phyloP scores from a whole-genome alignment of 2,888 invertebrate species.

The Pseudoips prasinana region DNA sequence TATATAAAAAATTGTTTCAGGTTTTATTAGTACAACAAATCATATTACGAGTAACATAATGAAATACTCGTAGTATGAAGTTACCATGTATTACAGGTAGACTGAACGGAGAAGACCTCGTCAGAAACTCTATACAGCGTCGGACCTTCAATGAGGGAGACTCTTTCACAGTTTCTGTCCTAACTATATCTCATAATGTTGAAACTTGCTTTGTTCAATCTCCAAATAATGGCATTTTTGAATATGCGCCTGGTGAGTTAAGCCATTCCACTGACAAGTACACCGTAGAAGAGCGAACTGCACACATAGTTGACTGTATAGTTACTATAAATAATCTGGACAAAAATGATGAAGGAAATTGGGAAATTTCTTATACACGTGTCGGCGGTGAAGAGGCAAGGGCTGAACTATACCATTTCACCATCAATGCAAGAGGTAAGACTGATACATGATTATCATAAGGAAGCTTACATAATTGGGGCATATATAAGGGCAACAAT shows the following conservation, averaged over 20 bases:
- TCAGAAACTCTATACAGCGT: too few species aligned
- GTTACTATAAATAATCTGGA: constrained; percentile 6
- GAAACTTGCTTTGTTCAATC: constrained; percentile 6
- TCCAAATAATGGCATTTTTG: constrained; percentile 1
- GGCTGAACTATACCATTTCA: background rate
- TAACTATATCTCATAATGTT: background rate
- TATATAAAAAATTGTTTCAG: too few species aligned
- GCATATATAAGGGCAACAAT: too few species aligned
- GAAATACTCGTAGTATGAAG: too few species aligned
- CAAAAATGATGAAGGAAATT: constrained; percentile 12
- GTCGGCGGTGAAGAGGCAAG: background rate
- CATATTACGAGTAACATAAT: too few species aligned
- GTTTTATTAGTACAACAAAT: too few species aligned
- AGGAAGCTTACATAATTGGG: too few species aligned
- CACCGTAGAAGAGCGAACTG: background rate
- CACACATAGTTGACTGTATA: background rate
- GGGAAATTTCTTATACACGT: constrained; percentile 10
- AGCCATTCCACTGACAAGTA: constrained; percentile 6
- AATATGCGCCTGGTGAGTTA: constrained; percentile 4
- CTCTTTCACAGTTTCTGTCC: background rate
- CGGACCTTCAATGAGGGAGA: background rate
- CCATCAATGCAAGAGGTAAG: constrained; percentile 10
- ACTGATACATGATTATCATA: too few species aligned
- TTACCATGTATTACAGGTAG: too few species aligned
- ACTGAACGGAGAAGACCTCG: background rate